Base-by-base conservation (phyloP, 2,888 invertebrate genomes). In the Lordiphosa andalusiaca region DNA sequence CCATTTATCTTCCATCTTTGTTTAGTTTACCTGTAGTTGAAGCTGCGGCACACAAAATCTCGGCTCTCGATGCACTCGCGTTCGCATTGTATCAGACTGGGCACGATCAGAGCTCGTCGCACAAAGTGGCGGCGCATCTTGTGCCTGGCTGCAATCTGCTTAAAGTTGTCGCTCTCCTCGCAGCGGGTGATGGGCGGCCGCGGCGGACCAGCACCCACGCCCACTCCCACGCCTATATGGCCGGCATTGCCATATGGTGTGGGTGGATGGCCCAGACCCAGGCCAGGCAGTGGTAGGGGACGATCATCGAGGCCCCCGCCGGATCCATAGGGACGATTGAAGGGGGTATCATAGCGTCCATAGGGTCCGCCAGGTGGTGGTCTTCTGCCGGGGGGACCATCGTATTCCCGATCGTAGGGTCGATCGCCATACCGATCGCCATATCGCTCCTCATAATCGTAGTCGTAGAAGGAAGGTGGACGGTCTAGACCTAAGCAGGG, bases 11-110 rank as follows among this genome's bases (percentile, higher is more conserved):
- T 56, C 6, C 67, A 65, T 60, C 71, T 62, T 44, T 16, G 68
- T 82, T 30, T 30, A 30, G 10, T 10, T 3, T 36, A n/a, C 93
- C 94, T 93, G 90, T 93, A 96, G 90, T 96, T 96, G 89, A 97
- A 97, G 35, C 96, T 94, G 86, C 95, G 92, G 85, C 97, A 97
- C 55, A 94, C 92, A 87, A 96, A 96, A 85, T 95, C 95, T 73
- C 94, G 91, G 30, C 93, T 93, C 82, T 95, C 95, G 39, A 93
- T 92, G 88, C 97, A 96, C 86, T 95, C 96, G 61, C 95, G 91
- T 89, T 97, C 95, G 88, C 97, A 97, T 65, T 95, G 94, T 0
- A 93, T 92, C 81, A 96, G 89, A 0, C 94, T 93, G 30, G 94
- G 93, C 2, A 94, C 94, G 6, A 93, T 93, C 19, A 94, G 92